Evolutionary conservation across 2,797 vertebrate genomes (phyloP).

Genomic region (Microctenopoma stevenorrisi): DNA sequence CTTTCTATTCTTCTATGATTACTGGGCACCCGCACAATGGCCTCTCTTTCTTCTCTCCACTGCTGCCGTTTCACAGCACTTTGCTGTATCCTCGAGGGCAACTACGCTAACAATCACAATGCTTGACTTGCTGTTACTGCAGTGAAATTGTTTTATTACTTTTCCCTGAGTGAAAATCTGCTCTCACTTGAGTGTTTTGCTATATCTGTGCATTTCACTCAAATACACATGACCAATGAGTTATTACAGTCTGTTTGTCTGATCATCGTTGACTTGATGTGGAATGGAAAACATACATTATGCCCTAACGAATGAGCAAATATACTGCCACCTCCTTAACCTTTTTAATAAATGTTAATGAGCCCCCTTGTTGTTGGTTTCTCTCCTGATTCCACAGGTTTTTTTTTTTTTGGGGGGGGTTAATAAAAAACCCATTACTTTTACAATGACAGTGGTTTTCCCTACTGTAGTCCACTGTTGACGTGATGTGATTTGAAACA

Average conservation of each 20-base stretch:
- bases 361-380: no score
- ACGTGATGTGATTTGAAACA: no score
- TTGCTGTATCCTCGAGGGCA: conserved; percentile 32
- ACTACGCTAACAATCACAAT: conserved; percentile 12
- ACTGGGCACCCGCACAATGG: conserved; percentile 14
- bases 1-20: conserved; percentile 21
- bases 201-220: not conserved
- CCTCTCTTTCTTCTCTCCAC: not conserved
- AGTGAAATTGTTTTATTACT: conserved; percentile 35
- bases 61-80: conserved; percentile 25
- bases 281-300: no score
- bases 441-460: no score
- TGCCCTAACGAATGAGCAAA: no score
- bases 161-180: conserved; percentile 12
- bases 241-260: conserved; percentile 1
- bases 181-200: not conserved
- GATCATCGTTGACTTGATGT: not conserved
- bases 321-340: no score
- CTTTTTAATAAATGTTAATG: no score
- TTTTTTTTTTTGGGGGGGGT: no score
- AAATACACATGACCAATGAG: not conserved
- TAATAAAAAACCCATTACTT: no score
- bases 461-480: no score
- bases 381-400: no score
- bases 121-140: conserved; percentile 24